These are phyloP conservation scores for Fissipunctia ypsillon DNA, from an alignment of 2,888 invertebrate species.

Conservation along the genomic window DNA sequence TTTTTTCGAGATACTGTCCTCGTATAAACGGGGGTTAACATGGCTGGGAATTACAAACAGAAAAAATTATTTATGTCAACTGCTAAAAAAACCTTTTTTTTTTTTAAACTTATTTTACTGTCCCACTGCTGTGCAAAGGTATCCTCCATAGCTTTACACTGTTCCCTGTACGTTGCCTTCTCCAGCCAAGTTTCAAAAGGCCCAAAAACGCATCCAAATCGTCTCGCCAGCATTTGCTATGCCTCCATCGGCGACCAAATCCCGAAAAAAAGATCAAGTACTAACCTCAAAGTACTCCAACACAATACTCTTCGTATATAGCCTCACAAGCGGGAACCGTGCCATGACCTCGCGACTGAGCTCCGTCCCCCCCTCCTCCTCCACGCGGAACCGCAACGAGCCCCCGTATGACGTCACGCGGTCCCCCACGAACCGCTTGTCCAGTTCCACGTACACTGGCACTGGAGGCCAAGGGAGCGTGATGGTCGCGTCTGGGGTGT, in stretches of 20 bases:
- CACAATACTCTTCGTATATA: conserved; percentile 94
- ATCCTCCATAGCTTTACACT: neutral
- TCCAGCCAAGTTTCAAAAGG: neutral
- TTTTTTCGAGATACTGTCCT: too few species aligned
- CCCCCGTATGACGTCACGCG: conserved; percentile 97
- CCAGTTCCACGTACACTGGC: conserved; percentile 96
- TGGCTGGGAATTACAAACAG: too few species aligned
- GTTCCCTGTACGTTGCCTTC: neutral
- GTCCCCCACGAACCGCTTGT: conserved; percentile 96
- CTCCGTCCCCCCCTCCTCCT: conserved; percentile 91
- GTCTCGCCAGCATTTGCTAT: neutral
- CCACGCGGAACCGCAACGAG: conserved; percentile 94
- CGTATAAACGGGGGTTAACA: too few species aligned
- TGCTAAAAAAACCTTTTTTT: too few species aligned
- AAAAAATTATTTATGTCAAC: too few species aligned
- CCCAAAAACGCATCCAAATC: neutral
- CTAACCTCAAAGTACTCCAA: conserved; percentile 93
- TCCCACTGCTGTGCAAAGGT: too few species aligned
- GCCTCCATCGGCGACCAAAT: neutral
- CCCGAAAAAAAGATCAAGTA: neutral
- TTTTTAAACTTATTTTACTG: too few species aligned
- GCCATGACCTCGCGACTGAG: conserved; percentile 90
- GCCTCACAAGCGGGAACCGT: conserved; percentile 94
- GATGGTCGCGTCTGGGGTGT: conserved; percentile 82
- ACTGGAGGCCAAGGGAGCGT: conserved; percentile 87